phyloP scores from a whole-genome alignment of 2,888 invertebrate species.

The Pyrochroa serraticornis region DNA sequence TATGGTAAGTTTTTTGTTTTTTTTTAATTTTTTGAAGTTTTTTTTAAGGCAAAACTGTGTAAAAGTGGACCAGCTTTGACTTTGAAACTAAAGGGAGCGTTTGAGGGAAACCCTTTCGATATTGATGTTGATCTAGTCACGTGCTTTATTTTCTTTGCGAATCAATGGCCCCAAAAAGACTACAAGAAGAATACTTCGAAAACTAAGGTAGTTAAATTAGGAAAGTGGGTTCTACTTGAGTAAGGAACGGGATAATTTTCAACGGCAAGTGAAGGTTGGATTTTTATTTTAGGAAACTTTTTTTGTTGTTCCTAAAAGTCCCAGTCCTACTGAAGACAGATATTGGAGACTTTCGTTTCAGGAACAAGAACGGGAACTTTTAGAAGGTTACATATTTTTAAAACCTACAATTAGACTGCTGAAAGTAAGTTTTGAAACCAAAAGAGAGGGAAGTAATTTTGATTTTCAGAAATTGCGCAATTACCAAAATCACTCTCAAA shows the following conservation, averaged over 20 bases:
- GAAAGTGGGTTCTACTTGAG: too few species aligned
- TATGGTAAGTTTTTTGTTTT: slow-evolving; percentile 9
- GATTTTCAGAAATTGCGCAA: slow-evolving; percentile 57
- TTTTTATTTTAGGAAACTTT: slow-evolving; percentile 30
- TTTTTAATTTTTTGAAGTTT: neutral
- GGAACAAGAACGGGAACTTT: slow-evolving; percentile 53
- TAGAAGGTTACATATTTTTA: slow-evolving; percentile 40
- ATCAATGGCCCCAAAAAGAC: slow-evolving; percentile 46
- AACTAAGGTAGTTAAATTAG: slow-evolving; percentile 8
- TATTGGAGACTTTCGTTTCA: slow-evolving; percentile 56
- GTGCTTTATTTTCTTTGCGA: slow-evolving; percentile 45
- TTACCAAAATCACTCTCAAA: slow-evolving; percentile 43
- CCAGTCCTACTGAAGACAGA: slow-evolving; percentile 30
- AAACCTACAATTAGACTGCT: slow-evolving; percentile 51
- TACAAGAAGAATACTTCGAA: slow-evolving; percentile 41
- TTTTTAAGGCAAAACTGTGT: neutral
- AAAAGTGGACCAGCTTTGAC: slow-evolving; percentile 26
- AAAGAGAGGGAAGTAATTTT: slow-evolving; percentile 24
- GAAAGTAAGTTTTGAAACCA: slow-evolving; percentile 41
- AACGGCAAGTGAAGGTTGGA: too few species aligned
- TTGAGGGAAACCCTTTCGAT: slow-evolving; percentile 19
- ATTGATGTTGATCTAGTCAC: slow-evolving; percentile 47
- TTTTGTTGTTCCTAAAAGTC: slow-evolving; percentile 51
- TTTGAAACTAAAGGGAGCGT: neutral
- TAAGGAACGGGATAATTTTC: too few species aligned